Conservation (phyloP, 1,140 invertebrate species). For the Eriocheir sinensis region DNA sequence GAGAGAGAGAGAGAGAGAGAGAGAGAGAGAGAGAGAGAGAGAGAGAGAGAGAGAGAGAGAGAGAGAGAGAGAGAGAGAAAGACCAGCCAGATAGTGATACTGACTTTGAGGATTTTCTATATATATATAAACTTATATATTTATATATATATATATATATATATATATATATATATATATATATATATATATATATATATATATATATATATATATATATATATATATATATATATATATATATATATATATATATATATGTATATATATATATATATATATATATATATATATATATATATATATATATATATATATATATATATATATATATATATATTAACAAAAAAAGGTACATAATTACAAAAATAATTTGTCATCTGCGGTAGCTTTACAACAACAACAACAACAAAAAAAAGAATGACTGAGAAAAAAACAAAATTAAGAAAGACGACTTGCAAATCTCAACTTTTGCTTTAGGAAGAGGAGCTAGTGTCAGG, state of each 20-base stretch:
- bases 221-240: conserved; percentile 60
- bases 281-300: conserved; percentile 32
- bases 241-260: conserved; percentile 46
- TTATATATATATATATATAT: conserved; percentile 57
- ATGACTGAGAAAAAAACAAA: too few species aligned
- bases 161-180: conserved; percentile 60
- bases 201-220: conserved; percentile 57
- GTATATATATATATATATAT: conserved; percentile 35
- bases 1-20: conserved; percentile 14
- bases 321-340: conserved; percentile 60
- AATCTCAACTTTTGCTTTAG: too few species aligned
- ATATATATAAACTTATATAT: conserved; percentile 31
- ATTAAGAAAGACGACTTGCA: too few species aligned
- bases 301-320: conserved; percentile 60
- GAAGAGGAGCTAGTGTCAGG: too few species aligned
- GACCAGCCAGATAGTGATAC: neutral
- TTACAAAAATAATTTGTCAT: neutral
- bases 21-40: conserved; percentile 14
- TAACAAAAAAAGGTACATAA: neutral
- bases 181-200: conserved; percentile 60
- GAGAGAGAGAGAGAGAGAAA: conserved; percentile 6
- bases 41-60: conserved; percentile 14
- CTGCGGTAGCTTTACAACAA: neutral
- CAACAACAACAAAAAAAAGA: neutral
- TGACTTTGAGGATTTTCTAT: neutral